Evolutionary conservation across 2,888 invertebrate species (phyloP).

Genomic region (Melinopterus prodromus): DNA sequence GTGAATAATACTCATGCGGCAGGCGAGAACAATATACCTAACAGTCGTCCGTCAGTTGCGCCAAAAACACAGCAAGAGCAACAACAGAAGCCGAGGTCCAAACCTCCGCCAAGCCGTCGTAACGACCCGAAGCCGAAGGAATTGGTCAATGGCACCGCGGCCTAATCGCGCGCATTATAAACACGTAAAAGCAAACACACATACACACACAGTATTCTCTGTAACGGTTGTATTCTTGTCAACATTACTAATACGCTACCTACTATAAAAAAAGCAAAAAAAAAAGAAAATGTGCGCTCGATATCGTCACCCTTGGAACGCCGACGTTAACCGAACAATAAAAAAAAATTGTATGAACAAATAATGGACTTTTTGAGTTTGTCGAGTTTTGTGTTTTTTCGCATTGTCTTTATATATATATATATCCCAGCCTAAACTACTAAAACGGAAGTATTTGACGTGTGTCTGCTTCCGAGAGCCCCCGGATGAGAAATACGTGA

Average conservation of each 20-base stretch:
- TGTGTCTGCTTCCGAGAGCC: conserved; percentile 47
- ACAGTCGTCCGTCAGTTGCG: conserved; percentile 35
- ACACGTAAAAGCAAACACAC: background rate
- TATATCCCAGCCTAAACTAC: conserved; percentile 54
- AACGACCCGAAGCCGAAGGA: conserved; percentile 64
- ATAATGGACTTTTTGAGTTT: conserved; percentile 4
- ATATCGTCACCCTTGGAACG: conserved; percentile 30
- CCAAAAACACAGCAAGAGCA: conserved; percentile 41
- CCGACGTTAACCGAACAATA: background rate
- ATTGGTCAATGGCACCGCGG: conserved; percentile 72
- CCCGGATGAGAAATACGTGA: background rate
- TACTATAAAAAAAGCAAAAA: background rate
- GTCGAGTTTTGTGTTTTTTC: conserved; percentile 4
- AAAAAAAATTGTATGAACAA: background rate
- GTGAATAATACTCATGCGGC: conserved; percentile 37
- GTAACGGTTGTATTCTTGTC: conserved; percentile 4
- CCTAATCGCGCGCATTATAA: conserved; percentile 50
- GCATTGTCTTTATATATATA: background rate
- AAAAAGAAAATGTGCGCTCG: conserved; percentile 45
- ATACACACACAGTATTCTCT: background rate
- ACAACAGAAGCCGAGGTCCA: conserved; percentile 53
- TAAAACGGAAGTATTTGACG: conserved; percentile 18
- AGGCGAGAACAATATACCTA: conserved; percentile 40
- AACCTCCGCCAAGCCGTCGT: conserved; percentile 55
- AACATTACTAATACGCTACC: background rate